Base-by-base conservation (phyloP, 1,140 invertebrate species). In the Solenopsis fugax region DNA sequence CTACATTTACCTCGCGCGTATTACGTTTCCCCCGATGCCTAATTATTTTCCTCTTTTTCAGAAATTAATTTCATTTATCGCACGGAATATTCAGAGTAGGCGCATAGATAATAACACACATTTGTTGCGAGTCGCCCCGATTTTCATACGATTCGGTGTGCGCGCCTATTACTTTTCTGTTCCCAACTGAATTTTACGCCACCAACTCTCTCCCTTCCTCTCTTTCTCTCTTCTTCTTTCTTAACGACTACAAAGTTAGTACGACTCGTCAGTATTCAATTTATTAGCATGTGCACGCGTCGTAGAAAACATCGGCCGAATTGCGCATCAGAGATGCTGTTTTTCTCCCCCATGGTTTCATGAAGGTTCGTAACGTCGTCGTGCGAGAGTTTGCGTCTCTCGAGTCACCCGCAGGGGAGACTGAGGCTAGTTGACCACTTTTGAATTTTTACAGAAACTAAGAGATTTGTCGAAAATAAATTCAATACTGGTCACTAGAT, bases 31-130 rank as follows among this genome's bases (percentile, higher is more conserved):
- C 80, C 65, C 86, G 77, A 72, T 45, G 89, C 69, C 81, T 82
- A 71, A 90, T 90, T 90, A 90, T 90, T 82, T 58, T 86, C 48
- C 48, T 24, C 29, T 69, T 85, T 54, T 82, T 37, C 78, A 62
- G 41, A 76, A 90, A 90, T 90, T 88, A 90, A 90, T 90, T 89
- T 54, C 73, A 89, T 90, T 90, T 90, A 90, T 80, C 89, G 85
- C 73, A 56, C 65, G 81, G 45, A 6, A 87, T 87, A 90, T 89
- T 90, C 72, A 87, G 76, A 90, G 58, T 72, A 84, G 60, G 89
- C 77, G 85, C 62, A 72, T 67, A 77, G 73, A 84, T 90, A 90
- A 89, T 89, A 89, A 89, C 58, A 89, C 29, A 50, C 52, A 45
- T 89, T 71, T 50, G 69, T 21, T 29, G 45, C 10, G 18, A 48